phyloP scores from a whole-genome alignment of 2,797 vertebrate species.

The Liasis olivaceus region DNA sequence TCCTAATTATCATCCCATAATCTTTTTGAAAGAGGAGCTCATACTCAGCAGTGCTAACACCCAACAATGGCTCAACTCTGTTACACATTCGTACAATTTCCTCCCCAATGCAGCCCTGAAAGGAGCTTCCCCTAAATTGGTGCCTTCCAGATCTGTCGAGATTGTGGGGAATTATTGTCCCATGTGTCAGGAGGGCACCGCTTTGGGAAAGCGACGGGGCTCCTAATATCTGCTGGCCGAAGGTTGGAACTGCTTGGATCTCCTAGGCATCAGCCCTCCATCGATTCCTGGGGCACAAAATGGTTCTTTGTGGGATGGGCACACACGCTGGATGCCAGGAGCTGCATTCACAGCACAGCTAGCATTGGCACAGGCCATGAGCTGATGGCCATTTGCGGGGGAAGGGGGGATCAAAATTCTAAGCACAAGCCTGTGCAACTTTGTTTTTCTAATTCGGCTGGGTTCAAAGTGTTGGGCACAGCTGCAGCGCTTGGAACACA shows the following conservation, averaged over 20 bases:
- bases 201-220: too few relatives aligned
- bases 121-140: too few relatives aligned
- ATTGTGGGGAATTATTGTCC: not conserved
- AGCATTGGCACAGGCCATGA: not conserved
- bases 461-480: conserved; percentile 60
- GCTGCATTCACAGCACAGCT: not conserved
- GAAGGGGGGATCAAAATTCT: conserved; percentile 35
- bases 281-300: not conserved
- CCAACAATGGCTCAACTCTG: too few relatives aligned
- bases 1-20: too few relatives aligned
- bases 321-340: not conserved
- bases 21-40: too few relatives aligned
- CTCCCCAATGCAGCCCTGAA: too few relatives aligned
- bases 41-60: too few relatives aligned
- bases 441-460: conserved; percentile 46
- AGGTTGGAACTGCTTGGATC: too few relatives aligned
- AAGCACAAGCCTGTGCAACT: conserved; percentile 45
- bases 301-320: not conserved
- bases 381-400: conserved; percentile 10
- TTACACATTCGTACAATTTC: too few relatives aligned
- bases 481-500: conserved; percentile 61
- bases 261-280: not conserved
- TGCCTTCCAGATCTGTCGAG: not conserved
- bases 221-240: not conserved
- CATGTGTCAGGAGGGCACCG: not conserved